Evolutionary conservation across 1,140 invertebrate genomes (phyloP).

Genomic region (Glossosoma conforme): DNA sequence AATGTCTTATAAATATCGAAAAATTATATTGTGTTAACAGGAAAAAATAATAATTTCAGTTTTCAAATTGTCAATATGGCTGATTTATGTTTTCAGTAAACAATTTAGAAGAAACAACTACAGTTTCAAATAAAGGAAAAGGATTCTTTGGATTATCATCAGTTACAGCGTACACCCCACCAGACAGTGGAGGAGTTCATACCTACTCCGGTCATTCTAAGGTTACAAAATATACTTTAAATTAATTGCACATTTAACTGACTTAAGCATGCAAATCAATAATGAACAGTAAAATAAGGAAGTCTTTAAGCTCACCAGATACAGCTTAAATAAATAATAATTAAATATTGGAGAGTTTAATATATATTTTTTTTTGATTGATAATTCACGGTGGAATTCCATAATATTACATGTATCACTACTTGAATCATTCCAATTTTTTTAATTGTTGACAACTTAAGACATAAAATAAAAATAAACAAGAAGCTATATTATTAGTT

Average conservation of each 20-base stretch:
- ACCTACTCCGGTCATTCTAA: conserved; percentile 46
- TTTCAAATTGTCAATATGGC: background rate
- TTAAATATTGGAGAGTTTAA: too few relatives aligned
- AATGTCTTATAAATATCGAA: too few relatives aligned
- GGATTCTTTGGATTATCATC: conserved; percentile 20
- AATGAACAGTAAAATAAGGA: too few relatives aligned
- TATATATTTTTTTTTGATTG: too few relatives aligned
- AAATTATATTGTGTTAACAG: too few relatives aligned
- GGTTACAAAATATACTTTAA: conserved; percentile 32
- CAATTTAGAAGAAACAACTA: conserved; percentile 45
- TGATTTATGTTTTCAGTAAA: conserved; percentile 49
- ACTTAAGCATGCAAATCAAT: conserved; percentile 24
- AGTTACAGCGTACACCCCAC: conserved; percentile 24
- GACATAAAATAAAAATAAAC: background rate
- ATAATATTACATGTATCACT: too few relatives aligned
- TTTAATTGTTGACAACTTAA: background rate
- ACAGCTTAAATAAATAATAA: too few relatives aligned
- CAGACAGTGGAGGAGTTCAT: conserved; percentile 21
- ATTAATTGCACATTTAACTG: background rate
- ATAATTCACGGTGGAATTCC: too few relatives aligned
- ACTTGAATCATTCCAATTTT: too few relatives aligned
- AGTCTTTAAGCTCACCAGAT: too few relatives aligned
- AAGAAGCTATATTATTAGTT: background rate
- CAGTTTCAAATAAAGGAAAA: conserved; percentile 17
- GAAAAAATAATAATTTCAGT: too few relatives aligned